phyloP scores from a whole-genome alignment of 1,140 invertebrate species.

The fruit fly (Drosophila melanogaster) region DNA sequence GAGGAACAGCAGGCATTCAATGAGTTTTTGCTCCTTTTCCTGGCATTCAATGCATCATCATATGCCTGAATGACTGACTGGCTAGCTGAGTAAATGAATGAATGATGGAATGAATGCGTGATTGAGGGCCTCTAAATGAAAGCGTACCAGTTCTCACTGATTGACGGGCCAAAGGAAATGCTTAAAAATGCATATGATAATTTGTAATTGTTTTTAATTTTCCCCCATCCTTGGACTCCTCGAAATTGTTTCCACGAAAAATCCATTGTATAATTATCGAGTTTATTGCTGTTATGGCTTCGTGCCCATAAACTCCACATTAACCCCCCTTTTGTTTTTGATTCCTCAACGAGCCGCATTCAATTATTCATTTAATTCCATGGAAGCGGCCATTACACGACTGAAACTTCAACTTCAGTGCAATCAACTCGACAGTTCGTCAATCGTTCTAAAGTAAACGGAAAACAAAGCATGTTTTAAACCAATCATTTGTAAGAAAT shows the following conservation, averaged over 20 bases:
- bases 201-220: conserved; percentile 27
- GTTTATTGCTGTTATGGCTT: conserved; percentile 15
- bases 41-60: conserved; percentile 46
- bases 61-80: conserved; percentile 46
- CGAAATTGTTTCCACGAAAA: conserved; percentile 24
- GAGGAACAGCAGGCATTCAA: conserved; percentile 41
- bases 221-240: too few species aligned
- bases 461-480: neutral
- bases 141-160: conserved; percentile 3
- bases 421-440: conserved; percentile 17
- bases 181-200: conserved; percentile 50
- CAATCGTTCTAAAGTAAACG: conserved; percentile 4
- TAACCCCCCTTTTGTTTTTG: conserved; percentile 2
- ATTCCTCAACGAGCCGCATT: conserved; percentile 3
- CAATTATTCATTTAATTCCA: conserved; percentile 21
- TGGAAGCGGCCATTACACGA: conserved; percentile 4
- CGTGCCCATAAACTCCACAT: neutral
- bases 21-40: conserved; percentile 40
- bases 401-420: conserved; percentile 27
- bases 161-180: neutral
- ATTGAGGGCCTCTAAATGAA: conserved; percentile 14
- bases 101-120: conserved; percentile 30
- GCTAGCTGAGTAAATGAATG: conserved; percentile 23
- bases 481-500: neutral
- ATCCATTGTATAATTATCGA: conserved; percentile 24